These are phyloP conservation scores for Lithosia quadra DNA, from an alignment of 2,888 invertebrate genomes.

Conservation along the genomic window DNA sequence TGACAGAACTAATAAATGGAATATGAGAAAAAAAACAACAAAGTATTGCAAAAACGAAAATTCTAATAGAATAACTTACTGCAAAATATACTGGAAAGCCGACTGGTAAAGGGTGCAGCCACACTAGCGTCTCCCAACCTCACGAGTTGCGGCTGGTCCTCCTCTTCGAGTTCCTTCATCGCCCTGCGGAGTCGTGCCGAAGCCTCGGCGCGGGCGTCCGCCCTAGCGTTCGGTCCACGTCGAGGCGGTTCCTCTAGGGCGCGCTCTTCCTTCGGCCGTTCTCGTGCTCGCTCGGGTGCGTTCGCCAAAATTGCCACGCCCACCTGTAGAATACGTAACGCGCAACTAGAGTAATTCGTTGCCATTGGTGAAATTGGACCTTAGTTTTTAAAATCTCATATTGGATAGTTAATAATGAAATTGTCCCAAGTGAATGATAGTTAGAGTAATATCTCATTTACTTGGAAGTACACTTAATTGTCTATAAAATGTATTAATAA, in stretches of 20 bases:
- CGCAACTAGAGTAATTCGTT: background rate
- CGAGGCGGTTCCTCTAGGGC: slow-evolving; percentile 88
- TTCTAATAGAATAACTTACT: slow-evolving; percentile 87
- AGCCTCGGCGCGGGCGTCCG: slow-evolving; percentile 72
- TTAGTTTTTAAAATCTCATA: too few species aligned
- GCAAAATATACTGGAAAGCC: slow-evolving; percentile 97
- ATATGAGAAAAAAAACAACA: background rate
- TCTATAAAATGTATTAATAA: background rate
- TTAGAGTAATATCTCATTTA: background rate
- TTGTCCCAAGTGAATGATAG: background rate
- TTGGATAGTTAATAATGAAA: too few species aligned
- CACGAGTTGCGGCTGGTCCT: slow-evolving; percentile 95
- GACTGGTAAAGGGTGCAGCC: slow-evolving; percentile 99
- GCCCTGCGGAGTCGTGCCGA: slow-evolving; percentile 88
- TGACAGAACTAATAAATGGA: slow-evolving; percentile 9
- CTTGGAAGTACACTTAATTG: background rate
- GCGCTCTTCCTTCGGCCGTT: slow-evolving; percentile 85
- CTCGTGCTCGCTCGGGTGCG: slow-evolving; percentile 88
- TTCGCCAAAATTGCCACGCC: slow-evolving; percentile 96
- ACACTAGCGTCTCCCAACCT: slow-evolving; percentile 99
- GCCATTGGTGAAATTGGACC: too few species aligned
- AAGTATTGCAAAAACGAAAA: slow-evolving; percentile 8
- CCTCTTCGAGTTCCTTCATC: slow-evolving; percentile 95
- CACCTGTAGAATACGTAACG: slow-evolving; percentile 65
- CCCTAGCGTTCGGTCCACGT: slow-evolving; percentile 52